These are phyloP conservation scores for Dipodomys merriami DNA, from an alignment of 2,113 vertebrate genomes.

Conservation along the genomic window DNA sequence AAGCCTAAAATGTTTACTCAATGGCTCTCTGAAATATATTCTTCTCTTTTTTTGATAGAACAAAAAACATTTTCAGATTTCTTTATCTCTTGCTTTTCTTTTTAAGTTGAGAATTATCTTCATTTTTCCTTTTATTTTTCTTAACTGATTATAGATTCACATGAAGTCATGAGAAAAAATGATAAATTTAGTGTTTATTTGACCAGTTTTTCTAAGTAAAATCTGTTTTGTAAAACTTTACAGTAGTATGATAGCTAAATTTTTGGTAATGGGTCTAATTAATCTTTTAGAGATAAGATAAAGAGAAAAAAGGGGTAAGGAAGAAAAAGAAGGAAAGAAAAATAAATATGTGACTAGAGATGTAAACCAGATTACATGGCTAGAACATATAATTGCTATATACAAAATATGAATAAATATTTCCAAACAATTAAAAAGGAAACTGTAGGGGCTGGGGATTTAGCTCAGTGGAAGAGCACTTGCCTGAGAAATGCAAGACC, in stretches of 20 bases:
- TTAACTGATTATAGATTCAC: conserved; percentile 2
- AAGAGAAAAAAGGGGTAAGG: too few species aligned
- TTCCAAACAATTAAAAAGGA: conserved; percentile 1
- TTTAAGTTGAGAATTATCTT: conserved; percentile 11
- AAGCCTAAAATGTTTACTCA: too few species aligned
- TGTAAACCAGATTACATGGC: background rate
- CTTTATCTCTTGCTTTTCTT: background rate
- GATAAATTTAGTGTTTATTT: background rate
- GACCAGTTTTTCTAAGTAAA: background rate
- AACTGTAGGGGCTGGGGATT: background rate
- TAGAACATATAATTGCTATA: background rate
- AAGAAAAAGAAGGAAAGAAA: background rate
- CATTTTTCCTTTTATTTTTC: background rate
- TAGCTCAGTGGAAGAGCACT: too few species aligned
- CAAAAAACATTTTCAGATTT: background rate
- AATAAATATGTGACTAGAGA: background rate
- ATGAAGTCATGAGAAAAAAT: background rate
- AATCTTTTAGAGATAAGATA: too few species aligned
- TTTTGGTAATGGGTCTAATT: background rate
- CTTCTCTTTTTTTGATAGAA: background rate
- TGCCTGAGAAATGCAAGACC: too few species aligned
- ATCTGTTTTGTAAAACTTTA: background rate
- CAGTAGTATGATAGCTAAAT: background rate
- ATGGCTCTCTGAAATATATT: background rate
- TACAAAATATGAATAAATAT: background rate